Percentiles rank a stretch among this genome's conserved stretches.
phyloP scores from a whole-genome alignment of 2,113 vertebrate genomes.

The Lynx canadensis region DNA sequence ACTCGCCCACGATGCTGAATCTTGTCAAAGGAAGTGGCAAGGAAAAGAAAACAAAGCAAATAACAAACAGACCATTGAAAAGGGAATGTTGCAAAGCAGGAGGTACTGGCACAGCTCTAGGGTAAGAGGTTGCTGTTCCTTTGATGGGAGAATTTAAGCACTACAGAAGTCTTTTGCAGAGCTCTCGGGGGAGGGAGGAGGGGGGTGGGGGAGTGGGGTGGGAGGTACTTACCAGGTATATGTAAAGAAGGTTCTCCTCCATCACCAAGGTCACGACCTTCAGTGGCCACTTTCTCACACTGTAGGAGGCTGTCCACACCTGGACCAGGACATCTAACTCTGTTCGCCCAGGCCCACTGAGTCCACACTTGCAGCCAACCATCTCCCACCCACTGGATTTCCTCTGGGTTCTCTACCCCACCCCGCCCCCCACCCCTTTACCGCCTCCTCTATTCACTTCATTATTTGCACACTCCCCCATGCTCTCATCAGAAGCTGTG shows the following conservation, averaged over 20 bases:
- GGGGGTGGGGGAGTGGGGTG: too few relatives aligned
- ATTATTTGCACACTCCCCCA: too few relatives aligned
- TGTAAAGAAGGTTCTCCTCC: background rate
- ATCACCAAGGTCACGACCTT: background rate
- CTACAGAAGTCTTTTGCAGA: background rate
- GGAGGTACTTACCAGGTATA: background rate
- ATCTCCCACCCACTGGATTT: fast-evolving
- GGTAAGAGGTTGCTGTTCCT: background rate
- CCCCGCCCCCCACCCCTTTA: fast-evolving
- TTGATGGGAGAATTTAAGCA: background rate
- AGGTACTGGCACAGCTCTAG: background rate
- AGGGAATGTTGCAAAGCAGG: background rate
- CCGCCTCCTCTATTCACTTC: background rate
- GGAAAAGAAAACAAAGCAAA: slow-evolving; percentile 52
- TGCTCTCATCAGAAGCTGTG: background rate
- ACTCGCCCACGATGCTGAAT: background rate
- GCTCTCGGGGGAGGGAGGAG: fast-evolving
- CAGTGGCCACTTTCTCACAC: background rate
- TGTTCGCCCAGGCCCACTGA: fast-evolving
- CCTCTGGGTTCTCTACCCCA: fast-evolving
- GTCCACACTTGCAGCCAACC: fast-evolving
- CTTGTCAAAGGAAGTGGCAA: slow-evolving; percentile 57
- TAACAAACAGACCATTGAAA: background rate
- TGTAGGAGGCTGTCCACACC: background rate
- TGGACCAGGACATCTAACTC: background rate